These are phyloP conservation scores for Heliothis peltigera DNA, from an alignment of 2,888 invertebrate species.

Conservation along the genomic window DNA sequence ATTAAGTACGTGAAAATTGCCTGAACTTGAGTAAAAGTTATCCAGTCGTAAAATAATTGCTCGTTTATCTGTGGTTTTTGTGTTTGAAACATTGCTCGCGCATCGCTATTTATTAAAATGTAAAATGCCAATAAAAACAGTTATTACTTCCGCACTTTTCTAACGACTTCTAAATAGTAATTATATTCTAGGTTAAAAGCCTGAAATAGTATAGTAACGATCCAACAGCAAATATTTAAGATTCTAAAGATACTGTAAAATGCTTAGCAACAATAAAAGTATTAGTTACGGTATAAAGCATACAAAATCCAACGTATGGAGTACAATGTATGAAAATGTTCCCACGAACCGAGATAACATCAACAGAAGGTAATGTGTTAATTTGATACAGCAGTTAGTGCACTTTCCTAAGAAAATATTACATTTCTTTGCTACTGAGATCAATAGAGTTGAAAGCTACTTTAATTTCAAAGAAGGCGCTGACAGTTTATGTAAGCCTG, in stretches of 20 bases:
- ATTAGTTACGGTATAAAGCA: constrained; percentile 41
- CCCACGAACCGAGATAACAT: constrained; percentile 54
- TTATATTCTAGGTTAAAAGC: constrained; percentile 47
- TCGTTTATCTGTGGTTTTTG: too few relatives aligned
- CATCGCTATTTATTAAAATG: background rate
- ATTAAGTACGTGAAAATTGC: constrained; percentile 15
- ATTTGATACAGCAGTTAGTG: constrained; percentile 44
- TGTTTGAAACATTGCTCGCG: too few relatives aligned
- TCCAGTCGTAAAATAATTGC: constrained; percentile 8
- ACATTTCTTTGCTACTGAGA: background rate
- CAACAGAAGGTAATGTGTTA: constrained; percentile 31
- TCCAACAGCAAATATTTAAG: constrained; percentile 12
- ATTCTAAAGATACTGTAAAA: constrained; percentile 27
- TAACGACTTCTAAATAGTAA: constrained; percentile 9
- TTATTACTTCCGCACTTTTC: constrained; percentile 18
- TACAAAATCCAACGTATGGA: constrained; percentile 24
- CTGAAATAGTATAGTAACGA: constrained; percentile 26
- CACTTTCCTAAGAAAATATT: constrained; percentile 39
- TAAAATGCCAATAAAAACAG: background rate
- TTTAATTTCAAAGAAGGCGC: constrained; percentile 4
- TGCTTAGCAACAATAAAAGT: constrained; percentile 42
- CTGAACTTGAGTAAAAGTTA: constrained; percentile 35
- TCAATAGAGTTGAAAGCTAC: constrained; percentile 1
- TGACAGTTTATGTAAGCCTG: background rate
- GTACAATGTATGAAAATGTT: constrained; percentile 41